phyloP scores from a whole-genome alignment of 2,797 vertebrate species.

The Loriculus beryllinus region DNA sequence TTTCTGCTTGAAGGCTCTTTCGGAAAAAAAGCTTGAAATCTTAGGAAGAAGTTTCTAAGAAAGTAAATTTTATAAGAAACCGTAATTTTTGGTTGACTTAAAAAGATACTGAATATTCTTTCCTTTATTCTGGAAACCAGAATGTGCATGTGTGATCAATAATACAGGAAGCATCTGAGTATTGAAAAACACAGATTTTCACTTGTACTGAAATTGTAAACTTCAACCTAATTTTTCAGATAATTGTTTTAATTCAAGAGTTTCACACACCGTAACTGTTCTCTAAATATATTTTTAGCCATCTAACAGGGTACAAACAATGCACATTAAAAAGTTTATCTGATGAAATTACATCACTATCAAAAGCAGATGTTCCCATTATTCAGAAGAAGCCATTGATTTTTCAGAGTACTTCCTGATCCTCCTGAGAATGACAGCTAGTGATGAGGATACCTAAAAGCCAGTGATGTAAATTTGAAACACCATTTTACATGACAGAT shows the following conservation, averaged over 20 bases:
- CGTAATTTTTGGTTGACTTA: not conserved
- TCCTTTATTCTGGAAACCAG: not conserved
- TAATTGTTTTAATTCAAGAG: not conserved
- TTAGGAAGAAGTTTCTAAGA: not conserved
- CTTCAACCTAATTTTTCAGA: not conserved
- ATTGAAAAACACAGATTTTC: not conserved
- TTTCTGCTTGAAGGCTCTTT: not conserved
- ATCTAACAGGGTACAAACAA: not conserved
- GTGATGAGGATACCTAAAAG: constrained; percentile 40
- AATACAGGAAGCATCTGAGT: not conserved
- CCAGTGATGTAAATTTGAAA: constrained; percentile 14
- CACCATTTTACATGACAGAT: constrained; percentile 28
- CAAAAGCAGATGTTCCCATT: constrained; percentile 33
- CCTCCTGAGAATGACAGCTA: constrained; percentile 36
- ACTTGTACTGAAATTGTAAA: not conserved
- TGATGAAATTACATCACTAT: not conserved
- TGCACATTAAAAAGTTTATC: not conserved
- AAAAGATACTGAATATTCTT: not conserved
- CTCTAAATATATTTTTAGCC: not conserved
- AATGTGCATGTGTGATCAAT: not conserved
- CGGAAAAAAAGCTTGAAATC: not conserved
- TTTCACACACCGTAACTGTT: fast-evolving
- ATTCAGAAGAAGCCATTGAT: constrained; percentile 28
- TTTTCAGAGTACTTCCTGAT: constrained; percentile 21
- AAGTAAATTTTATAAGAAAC: not conserved